Conservation (phyloP, 1,140 invertebrate species). For the Chironomus tepperi region DNA sequence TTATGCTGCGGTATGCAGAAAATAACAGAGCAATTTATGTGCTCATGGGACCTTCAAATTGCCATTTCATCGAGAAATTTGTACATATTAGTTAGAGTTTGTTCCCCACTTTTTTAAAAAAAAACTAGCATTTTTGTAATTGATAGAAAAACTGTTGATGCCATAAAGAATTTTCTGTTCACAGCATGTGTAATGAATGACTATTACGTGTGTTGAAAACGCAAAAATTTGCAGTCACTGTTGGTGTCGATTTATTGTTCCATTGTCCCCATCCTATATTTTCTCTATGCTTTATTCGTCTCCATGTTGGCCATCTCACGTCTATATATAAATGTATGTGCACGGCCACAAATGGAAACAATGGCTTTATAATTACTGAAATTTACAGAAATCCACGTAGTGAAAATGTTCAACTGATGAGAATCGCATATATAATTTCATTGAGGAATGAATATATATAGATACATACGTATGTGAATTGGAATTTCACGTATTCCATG, state of each 20-base stretch:
- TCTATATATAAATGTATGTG: background rate
- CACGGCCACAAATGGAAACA: background rate
- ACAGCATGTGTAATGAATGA: background rate
- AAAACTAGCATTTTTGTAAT: background rate
- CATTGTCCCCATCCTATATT: background rate
- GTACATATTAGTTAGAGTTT: background rate
- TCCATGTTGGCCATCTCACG: too few species aligned
- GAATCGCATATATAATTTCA: too few species aligned
- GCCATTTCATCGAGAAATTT: background rate
- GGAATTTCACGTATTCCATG: too few species aligned
- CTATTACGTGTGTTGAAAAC: background rate
- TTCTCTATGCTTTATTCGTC: too few species aligned
- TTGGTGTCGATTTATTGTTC: background rate
- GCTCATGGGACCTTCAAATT: background rate
- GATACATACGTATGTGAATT: too few species aligned
- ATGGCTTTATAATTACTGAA: constrained; percentile 22
- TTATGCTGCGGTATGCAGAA: background rate
- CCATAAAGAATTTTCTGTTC: constrained; percentile 5
- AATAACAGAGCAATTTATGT: background rate
- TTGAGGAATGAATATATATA: too few species aligned
- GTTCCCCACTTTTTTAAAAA: background rate
- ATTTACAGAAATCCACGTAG: constrained; percentile 6
- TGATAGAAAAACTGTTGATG: constrained; percentile 13
- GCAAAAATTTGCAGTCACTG: background rate
- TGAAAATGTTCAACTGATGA: background rate